Evolutionary conservation across 2,888 invertebrate genomes (phyloP), one percentile per base, ranked within the genome.

Genomic region (Drosophila quasianomalipes): DNA sequence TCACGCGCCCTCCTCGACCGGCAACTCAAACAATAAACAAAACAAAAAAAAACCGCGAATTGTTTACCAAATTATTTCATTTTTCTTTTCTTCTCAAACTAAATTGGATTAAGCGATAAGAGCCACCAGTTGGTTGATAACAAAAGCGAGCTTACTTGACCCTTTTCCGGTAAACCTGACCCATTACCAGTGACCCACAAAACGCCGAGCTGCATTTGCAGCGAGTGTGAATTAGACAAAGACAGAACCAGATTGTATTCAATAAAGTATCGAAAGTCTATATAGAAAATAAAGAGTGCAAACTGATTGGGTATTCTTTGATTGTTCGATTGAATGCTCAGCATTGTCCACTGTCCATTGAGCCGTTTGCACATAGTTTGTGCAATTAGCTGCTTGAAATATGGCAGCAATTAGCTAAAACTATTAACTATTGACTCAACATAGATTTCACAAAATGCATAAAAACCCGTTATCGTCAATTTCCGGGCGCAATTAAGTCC

Each of bases 31-130:
- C 35, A 39, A 44, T 33, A 55, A 44, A 60, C 30, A 35, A 22
- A 14, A 3, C 19, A 14, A 22, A 47, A 22, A 47, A 22, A 47
- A 47, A 26, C 16, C 5, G 19, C 19, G 28, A 55, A 39, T 58
- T 76, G 62, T 59, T 63, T 47, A 70, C 51, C 41, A 26, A 69
- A 57, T 31, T 51, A 53, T 47, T 58, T 60, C n/a, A n/a, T 37
- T 28, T 30, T 39, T 22, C n/a, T 3, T 39, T 30, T 31, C 9
- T 49, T 49, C 49, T 53, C 49, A 49, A 61, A 53, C 59, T 30
- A 47, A 60, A 61, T 57, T 68, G 26, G 52, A 78, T 67, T 63
- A 60, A 10, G 6, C 37, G 76, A 76, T 77, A 77, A 57, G 41
- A 53, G 30, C 9, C 9, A 22, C 5, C 9, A 16, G 35, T 37